A percentile compares a stretch with the other conserved stretches of the same genome.
Conservation (phyloP, 2,113 vertebrate genomes). For the Notiomystis cincta region DNA sequence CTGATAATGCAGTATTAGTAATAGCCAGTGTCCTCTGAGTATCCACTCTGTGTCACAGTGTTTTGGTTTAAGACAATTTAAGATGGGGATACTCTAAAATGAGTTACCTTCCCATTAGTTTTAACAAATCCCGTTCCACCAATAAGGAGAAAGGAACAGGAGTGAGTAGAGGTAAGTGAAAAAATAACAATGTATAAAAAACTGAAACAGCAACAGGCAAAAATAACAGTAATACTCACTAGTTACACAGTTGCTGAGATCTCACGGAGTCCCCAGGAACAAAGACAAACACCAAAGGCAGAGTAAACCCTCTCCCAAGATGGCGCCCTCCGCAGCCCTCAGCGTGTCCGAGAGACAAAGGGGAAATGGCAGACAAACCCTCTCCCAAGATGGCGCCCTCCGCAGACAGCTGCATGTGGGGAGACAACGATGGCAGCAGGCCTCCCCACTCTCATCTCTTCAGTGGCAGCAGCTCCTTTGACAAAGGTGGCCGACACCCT, state of each 20-base stretch:
- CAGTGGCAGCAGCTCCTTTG: neutral
- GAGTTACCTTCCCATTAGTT: neutral
- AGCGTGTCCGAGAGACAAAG: neutral
- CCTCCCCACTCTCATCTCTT: neutral
- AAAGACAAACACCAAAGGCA: neutral
- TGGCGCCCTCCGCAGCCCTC: rapidly evolving
- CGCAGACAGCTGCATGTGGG: neutral
- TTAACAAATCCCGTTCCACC: neutral
- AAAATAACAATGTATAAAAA: neutral
- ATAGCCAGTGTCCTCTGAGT: neutral
- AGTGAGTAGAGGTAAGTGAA: neutral
- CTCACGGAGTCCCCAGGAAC: neutral
- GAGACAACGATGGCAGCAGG: neutral
- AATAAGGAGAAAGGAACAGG: neutral
- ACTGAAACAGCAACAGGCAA: neutral
- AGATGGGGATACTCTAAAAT: neutral
- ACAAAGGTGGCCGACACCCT: neutral
- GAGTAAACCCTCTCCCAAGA: neutral
- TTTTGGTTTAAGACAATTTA: neutral
- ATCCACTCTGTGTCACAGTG: neutral
- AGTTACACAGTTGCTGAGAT: neutral
- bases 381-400: neutral
- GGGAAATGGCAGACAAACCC: neutral
- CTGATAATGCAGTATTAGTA: neutral
- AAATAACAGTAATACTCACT: neutral